Evolutionary conservation across 2,888 invertebrate species (phyloP), one percentile per base, ranked within the genome.

Genomic region (Anticlea derivata): DNA sequence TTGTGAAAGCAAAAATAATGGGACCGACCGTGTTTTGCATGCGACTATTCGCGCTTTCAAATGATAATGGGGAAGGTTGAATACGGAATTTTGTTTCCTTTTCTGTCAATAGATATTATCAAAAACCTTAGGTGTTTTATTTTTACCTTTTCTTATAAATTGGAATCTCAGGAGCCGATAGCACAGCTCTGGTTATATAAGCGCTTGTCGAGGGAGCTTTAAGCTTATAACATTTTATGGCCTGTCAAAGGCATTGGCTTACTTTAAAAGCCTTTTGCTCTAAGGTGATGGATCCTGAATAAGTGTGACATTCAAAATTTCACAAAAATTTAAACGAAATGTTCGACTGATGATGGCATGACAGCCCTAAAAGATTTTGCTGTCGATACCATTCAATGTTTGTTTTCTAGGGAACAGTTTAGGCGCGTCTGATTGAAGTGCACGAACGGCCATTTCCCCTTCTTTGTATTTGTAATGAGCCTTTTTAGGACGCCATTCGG

Each of bases 321-420:
- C 22, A 4, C n/a, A 7, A 23, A 27, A 20, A 12, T 11, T 11
- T 7, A 6, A 12, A 20, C 11, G 12, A 38, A 26, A 20, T 8
- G 10, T 1, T 24, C 12, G 7, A 8, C 7, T 20, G 6, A 23
- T 30, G 7, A 12, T 27, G 10, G 2, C 17, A 30, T 33, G 41
- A 17, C 65, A 66, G 46, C 69, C 66, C 65, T 68, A 56, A 27
- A 13, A 37, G 60, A 52, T 63, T 63, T 63, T 55, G 60, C 65
- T 47, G 50, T 55, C 59, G 49, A 55, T 57, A 41, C 35, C 55
- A 58, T 66, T 65, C 66, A 70, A 62, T 80, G 78, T 85, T 83
- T 87, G 78, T 78, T 85, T 82, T 77, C 70, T 79, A 74, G 74
- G 65, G 70, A 77, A 70, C 73, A 71, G 75, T 78, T 79, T 78